Percentiles rank a stretch among this genome's conserved stretches.
These are phyloP conservation scores for Eupeodes corollae DNA, from an alignment of 1,140 invertebrate genomes.

Conservation along the genomic window DNA sequence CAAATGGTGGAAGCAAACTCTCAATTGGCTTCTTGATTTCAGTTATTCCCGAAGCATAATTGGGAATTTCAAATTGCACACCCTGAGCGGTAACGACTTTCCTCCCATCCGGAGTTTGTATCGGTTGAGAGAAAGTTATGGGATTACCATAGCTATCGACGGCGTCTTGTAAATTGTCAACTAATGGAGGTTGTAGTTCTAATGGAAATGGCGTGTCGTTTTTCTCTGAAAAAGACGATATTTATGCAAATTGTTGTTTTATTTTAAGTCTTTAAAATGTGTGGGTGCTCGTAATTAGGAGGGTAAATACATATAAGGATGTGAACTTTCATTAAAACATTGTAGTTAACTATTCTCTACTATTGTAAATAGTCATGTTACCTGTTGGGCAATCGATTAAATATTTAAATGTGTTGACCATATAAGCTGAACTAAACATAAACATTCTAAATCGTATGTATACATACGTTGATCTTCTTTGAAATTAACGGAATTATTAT, in stretches of 20 bases:
- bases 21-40: slow-evolving; percentile 30
- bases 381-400: too few species aligned
- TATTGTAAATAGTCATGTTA: too few species aligned
- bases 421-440: too few species aligned
- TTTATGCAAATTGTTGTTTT: not conserved
- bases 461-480: too few species aligned
- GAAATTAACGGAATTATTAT: too few species aligned
- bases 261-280: too few species aligned
- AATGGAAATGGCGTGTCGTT: slow-evolving; percentile 29
- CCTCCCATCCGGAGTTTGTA: slow-evolving; percentile 31
- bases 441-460: too few species aligned
- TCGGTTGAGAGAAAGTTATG: slow-evolving; percentile 24
- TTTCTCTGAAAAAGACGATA: slow-evolving; percentile 28
- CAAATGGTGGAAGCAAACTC: slow-evolving; percentile 33
- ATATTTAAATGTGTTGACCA: too few species aligned
- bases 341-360: too few species aligned
- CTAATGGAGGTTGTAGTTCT: slow-evolving; percentile 29
- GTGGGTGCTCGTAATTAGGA: too few species aligned
- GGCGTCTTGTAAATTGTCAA: slow-evolving; percentile 10
- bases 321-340: too few species aligned
- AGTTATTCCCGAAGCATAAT: slow-evolving; percentile 33
- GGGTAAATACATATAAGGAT: too few species aligned
- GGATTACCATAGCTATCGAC: slow-evolving; percentile 34
- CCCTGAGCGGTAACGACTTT: slow-evolving; percentile 33
- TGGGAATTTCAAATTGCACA: slow-evolving; percentile 35